phyloP scores from a whole-genome alignment of 1,140 invertebrate genomes.

The Rhagoletis zephyria region DNA sequence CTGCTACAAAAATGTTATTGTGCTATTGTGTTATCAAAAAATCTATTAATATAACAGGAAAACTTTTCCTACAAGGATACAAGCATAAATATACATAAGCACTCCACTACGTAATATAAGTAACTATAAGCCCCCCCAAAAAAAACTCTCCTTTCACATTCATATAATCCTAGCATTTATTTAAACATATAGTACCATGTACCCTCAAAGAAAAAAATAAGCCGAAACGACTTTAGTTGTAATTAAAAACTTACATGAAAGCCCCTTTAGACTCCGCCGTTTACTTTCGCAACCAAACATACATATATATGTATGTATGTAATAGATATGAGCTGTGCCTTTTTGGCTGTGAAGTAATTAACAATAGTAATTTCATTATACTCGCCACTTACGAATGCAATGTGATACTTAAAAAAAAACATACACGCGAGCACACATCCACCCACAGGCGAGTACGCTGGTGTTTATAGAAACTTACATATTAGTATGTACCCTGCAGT shows the following conservation, averaged over 20 bases:
- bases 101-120: neutral
- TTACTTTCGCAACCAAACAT: neutral
- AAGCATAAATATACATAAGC: neutral
- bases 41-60: too few relatives aligned
- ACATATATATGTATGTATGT: neutral
- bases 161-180: too few relatives aligned
- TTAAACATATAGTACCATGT: neutral
- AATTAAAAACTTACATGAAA: conserved; percentile 39
- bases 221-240: neutral
- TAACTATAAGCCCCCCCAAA: too few relatives aligned
- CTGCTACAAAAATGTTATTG: too few relatives aligned
- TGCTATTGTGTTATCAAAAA: too few relatives aligned
- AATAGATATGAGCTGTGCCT: neutral
- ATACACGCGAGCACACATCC: neutral
- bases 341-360: neutral
- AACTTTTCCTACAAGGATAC: too few relatives aligned
- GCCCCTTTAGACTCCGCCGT: neutral
- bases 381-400: neutral
- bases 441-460: neutral
- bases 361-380: conserved; percentile 45
- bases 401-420: neutral
- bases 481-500: neutral
- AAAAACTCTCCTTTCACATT: too few relatives aligned
- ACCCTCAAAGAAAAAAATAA: neutral
- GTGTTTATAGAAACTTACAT: neutral